These are phyloP conservation scores for rabbit (Oryctolagus cuniculus) DNA, from an alignment of 2,113 vertebrate species.

Conservation along the genomic window DNA sequence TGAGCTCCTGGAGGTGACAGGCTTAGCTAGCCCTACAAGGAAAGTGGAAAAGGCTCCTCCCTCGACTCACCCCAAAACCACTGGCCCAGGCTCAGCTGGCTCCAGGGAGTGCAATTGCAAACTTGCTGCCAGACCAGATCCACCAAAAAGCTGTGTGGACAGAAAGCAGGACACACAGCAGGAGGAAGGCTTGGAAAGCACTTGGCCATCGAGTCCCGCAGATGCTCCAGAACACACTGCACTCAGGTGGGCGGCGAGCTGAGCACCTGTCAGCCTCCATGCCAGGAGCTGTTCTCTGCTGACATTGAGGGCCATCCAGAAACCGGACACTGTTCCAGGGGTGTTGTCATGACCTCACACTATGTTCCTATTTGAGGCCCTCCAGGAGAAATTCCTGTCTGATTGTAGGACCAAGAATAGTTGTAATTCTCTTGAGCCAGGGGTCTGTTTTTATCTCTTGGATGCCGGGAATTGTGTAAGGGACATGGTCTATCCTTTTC, in stretches of 20 bases:
- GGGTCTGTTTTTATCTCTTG: conserved; percentile 74
- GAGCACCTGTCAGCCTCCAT: not conserved
- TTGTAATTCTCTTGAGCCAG: conserved; percentile 76
- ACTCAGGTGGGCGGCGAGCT: not conserved
- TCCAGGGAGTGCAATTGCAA: not conserved
- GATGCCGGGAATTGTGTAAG: conserved; percentile 62
- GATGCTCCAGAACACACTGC: not conserved
- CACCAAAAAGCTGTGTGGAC: not conserved
- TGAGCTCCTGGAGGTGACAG: not conserved
- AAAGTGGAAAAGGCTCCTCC: not conserved
- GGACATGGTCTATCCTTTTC: conserved; percentile 62
- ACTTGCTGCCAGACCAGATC: not conserved
- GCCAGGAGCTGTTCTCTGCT: not conserved
- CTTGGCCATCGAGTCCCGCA: not conserved
- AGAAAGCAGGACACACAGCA: not conserved
- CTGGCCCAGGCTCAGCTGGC: not conserved
- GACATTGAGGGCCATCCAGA: not conserved
- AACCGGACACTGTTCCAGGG: not conserved
- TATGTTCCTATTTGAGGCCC: conserved; percentile 56
- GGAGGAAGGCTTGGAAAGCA: not conserved
- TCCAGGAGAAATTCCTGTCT: conserved; percentile 74
- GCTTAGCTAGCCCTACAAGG: not conserved
- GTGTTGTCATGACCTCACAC: conserved; percentile 45
- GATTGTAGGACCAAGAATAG: conserved; percentile 66
- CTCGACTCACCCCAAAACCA: not conserved